These are phyloP conservation scores for Loris lydekkerianus DNA, from an alignment of 2,797 vertebrate species.

Conservation along the genomic window DNA sequence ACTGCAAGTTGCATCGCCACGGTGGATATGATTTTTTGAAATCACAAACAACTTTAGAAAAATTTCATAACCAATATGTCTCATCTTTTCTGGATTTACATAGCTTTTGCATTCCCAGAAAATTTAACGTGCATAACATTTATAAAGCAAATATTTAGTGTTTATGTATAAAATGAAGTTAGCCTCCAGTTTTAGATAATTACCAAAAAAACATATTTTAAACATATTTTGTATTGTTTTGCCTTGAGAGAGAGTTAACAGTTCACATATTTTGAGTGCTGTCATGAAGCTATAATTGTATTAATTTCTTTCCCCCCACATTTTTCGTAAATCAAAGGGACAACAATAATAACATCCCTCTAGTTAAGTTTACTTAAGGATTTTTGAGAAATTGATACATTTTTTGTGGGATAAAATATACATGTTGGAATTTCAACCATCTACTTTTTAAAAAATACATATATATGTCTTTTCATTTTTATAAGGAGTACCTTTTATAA, in stretches of 20 bases:
- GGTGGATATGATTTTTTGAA: background rate
- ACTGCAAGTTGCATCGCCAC: background rate
- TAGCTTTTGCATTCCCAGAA: background rate
- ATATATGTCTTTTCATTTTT: background rate
- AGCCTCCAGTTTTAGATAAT: background rate
- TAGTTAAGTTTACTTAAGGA: background rate
- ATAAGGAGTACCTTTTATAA: background rate
- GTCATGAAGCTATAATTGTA: background rate
- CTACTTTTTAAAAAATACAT: background rate
- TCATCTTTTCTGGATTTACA: background rate
- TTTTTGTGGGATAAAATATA: background rate
- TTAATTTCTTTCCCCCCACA: background rate
- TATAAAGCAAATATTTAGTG: background rate
- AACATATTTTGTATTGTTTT: background rate
- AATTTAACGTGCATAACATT: background rate
- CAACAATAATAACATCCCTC: background rate
- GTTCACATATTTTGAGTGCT: background rate
- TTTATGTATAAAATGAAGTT: background rate
- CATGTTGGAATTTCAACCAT: background rate
- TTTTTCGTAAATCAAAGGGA: constrained; percentile 15
- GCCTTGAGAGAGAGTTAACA: background rate
- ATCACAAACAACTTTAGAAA: background rate
- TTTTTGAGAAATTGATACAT: background rate
- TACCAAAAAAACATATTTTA: background rate
- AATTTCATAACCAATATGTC: background rate